These are phyloP conservation scores for Thermophis baileyi DNA, from an alignment of 2,113 vertebrate genomes.

Conservation along the genomic window DNA sequence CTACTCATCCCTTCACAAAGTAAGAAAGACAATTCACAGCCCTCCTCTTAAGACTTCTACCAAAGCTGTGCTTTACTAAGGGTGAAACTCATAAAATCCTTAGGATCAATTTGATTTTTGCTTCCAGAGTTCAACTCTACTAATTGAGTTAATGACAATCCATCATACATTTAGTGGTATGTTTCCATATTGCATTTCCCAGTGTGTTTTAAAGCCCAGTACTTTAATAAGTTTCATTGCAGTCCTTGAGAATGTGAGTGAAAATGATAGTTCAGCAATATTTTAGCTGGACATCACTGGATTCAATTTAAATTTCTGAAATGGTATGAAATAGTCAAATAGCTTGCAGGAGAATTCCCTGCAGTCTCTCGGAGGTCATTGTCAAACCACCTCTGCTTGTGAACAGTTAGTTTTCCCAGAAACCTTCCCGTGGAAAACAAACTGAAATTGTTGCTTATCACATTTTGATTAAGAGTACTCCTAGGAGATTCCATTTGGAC, in stretches of 20 bases:
- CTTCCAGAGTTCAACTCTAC: slow-evolving; percentile 21
- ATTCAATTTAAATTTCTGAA: slow-evolving; percentile 43
- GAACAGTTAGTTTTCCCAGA: slow-evolving; percentile 27
- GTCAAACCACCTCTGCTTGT: slow-evolving; percentile 24
- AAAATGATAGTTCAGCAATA: slow-evolving; percentile 45
- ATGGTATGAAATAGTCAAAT: slow-evolving; percentile 39
- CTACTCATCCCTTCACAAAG: slow-evolving; percentile 34
- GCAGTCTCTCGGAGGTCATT: slow-evolving; percentile 30
- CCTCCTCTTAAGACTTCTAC: slow-evolving; percentile 23
- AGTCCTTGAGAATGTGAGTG: slow-evolving; percentile 26
- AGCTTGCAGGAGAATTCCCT: slow-evolving; percentile 34
- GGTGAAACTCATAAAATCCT: slow-evolving; percentile 32
- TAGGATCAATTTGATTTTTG: slow-evolving; percentile 23
- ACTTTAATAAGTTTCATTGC: slow-evolving; percentile 12
- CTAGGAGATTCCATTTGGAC: slow-evolving; percentile 12
- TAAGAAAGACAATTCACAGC: slow-evolving; percentile 28
- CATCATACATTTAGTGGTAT: slow-evolving; percentile 28
- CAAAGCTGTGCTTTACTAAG: slow-evolving; percentile 20
- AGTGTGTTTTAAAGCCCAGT: slow-evolving; percentile 23
- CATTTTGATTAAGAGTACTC: slow-evolving; percentile 22
- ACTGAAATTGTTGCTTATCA: slow-evolving; percentile 14
- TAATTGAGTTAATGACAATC: background rate
- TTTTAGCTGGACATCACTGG: slow-evolving; percentile 39
- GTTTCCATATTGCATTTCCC: slow-evolving; percentile 8
- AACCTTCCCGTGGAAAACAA: slow-evolving; percentile 13